phyloP scores from a whole-genome alignment of 2,888 invertebrate genomes.

The Amphipyra tragopoginis region DNA sequence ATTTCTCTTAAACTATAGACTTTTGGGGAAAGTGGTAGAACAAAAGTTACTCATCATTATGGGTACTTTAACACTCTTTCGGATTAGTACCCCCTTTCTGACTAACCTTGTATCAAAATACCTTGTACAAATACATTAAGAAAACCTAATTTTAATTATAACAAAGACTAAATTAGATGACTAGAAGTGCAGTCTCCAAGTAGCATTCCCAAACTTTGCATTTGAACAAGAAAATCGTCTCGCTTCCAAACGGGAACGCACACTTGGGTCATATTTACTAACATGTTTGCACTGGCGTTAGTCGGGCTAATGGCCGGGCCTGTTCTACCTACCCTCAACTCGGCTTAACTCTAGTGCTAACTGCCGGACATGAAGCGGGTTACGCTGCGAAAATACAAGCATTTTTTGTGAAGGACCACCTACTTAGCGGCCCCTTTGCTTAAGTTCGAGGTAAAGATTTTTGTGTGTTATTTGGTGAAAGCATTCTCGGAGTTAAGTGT shows the following conservation, averaged over 20 bases:
- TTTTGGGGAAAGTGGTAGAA: too few species aligned
- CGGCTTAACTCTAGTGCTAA: constrained; percentile 56
- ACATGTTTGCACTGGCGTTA: constrained; percentile 80
- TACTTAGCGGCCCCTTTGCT: constrained; percentile 47
- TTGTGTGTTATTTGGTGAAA: constrained; percentile 34
- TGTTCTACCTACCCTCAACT: constrained; percentile 62
- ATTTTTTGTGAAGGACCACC: constrained; percentile 61
- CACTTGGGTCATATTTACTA: constrained; percentile 66
- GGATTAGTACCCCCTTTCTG: too few species aligned
- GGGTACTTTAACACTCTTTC: too few species aligned
- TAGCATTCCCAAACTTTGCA: too few species aligned
- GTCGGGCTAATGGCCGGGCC: constrained; percentile 75
- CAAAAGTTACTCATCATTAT: too few species aligned
- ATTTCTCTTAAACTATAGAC: too few species aligned
- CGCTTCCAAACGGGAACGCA: constrained; percentile 25
- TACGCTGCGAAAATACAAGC: constrained; percentile 53
- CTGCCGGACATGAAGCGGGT: constrained; percentile 47
- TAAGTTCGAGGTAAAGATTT: constrained; percentile 46
- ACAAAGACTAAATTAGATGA: too few species aligned
- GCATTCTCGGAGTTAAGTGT: constrained; percentile 32
- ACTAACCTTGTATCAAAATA: too few species aligned
- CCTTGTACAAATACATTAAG: too few species aligned
- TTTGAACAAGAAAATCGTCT: constrained; percentile 4
- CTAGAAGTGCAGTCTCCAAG: too few species aligned
- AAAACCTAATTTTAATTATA: too few species aligned